Conservation (phyloP, 2,888 invertebrate genomes). For the Limenitis camilla region DNA sequence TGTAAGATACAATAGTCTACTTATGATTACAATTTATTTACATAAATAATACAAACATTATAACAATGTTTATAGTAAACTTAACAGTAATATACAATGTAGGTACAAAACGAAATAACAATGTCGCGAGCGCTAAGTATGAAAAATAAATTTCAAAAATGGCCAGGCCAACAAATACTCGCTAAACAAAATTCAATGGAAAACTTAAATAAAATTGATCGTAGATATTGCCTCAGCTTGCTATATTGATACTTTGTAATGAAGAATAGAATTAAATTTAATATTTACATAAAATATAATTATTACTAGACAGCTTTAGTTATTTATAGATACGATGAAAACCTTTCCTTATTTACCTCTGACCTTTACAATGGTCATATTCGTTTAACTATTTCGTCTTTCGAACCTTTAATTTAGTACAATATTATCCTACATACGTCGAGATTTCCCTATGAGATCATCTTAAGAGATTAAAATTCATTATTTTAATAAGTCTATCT, state of each 20-base stretch:
- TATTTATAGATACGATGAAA: slow-evolving; percentile 8
- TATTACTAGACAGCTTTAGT: slow-evolving; percentile 12
- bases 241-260: slow-evolving; percentile 12
- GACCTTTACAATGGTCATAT: slow-evolving; percentile 36
- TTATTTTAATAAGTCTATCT: slow-evolving; percentile 25
- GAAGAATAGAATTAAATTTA: slow-evolving; percentile 1
- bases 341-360: slow-evolving; percentile 1
- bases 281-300: slow-evolving; percentile 17
- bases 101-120: slow-evolving; percentile 63
- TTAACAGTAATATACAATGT: slow-evolving; percentile 65
- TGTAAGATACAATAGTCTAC: slow-evolving; percentile 48
- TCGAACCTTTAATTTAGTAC: slow-evolving; percentile 12
- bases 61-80: slow-evolving; percentile 65
- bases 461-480: slow-evolving; percentile 31
- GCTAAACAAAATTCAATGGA: slow-evolving; percentile 19
- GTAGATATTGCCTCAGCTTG: slow-evolving; percentile 5
- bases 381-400: slow-evolving; percentile 29
- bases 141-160: slow-evolving; percentile 23
- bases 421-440: slow-evolving; percentile 38
- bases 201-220: slow-evolving; percentile 4
- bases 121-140: slow-evolving; percentile 28
- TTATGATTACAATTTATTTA: slow-evolving; percentile 54
- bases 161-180: slow-evolving; percentile 38
- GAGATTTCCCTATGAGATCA: slow-evolving; percentile 60
- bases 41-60: slow-evolving; percentile 70